Evolutionary conservation across 2,888 invertebrate species (phyloP), one percentile per base, ranked within the genome.

Genomic region (Trisateles emortualis): DNA sequence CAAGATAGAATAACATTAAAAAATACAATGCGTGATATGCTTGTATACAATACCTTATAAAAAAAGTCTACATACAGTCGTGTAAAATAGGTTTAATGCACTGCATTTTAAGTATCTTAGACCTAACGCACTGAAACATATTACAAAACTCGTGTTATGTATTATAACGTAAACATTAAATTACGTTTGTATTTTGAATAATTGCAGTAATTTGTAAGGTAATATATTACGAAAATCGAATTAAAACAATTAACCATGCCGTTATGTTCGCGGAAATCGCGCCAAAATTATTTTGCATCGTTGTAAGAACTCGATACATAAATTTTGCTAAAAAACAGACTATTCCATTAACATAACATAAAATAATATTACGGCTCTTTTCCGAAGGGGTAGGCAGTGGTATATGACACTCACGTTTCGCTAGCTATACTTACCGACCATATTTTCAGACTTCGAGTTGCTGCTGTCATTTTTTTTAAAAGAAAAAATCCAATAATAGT

Each of bases 211-310:
- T 64, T 52, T 58, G 45, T 32, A 49, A 45, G 52, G 36, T 58
- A 61, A 51, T 51, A 56, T 22, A 59, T 64, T 71, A 51, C 50
- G 54, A 62, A 55, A 53, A 66, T 44, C 19, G 33, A 58, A 52
- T 61, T 48, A 43, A 52, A 56, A 52, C 68, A 64, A 66, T 68
- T 65, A 59, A 55, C 39, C 38, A 13, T 32, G 38, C 36, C 16
- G 40, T 71, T 71, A 71, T 68, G 51, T 49, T 56, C 38, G 56
- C 71, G 72, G 71, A 68, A 53, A 64, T 56, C 51, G 50, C 59
- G 49, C 14, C 56, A 22, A 46, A 50, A 56, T 52, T 52, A 22
- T 42, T 53, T 52, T 52, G 41, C 52, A 17, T 29, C 3, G 3
- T 26, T 26, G 26, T 41, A 59, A 45, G 57, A 55, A 42, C 53